Evolutionary conservation across 2,797 vertebrate genomes (phyloP).

Genomic region (Lates japonicus): DNA sequence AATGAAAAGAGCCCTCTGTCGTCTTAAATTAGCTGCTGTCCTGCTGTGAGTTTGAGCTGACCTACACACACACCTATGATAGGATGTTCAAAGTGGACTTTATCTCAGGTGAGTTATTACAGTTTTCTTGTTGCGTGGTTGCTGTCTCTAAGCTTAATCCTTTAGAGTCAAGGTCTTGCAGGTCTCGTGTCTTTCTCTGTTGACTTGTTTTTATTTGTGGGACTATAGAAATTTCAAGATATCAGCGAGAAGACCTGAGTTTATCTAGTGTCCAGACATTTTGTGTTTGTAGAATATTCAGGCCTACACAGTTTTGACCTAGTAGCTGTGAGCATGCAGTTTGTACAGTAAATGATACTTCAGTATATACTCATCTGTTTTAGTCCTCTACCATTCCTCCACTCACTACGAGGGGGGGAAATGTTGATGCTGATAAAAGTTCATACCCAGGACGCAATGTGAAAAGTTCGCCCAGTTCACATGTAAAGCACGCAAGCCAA

Average conservation of each 20-base stretch:
- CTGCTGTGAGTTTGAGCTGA: slow-evolving; percentile 79
- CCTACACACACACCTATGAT: slow-evolving; percentile 39
- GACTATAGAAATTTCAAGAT: background rate
- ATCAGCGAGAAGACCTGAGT: background rate
- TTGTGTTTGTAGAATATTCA: slow-evolving; percentile 24
- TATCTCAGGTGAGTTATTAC: slow-evolving; percentile 52
- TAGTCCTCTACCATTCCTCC: slow-evolving; percentile 11
- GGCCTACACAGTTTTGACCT: background rate
- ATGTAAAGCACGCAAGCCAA: slow-evolving; percentile 44
- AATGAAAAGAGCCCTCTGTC: slow-evolving; percentile 91
- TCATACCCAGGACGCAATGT: slow-evolving; percentile 40
- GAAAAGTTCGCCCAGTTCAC: slow-evolving; percentile 50
- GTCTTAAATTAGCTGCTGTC: slow-evolving; percentile 87
- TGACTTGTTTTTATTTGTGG: background rate
- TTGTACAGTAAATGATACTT: background rate
- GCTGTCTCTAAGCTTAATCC: slow-evolving; percentile 47
- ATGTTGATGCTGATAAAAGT: slow-evolving; percentile 32
- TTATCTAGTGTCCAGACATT: slow-evolving; percentile 5
- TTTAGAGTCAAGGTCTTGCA: slow-evolving; percentile 42
- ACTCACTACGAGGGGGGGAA: slow-evolving; percentile 2
- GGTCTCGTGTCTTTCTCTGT: slow-evolving; percentile 39
- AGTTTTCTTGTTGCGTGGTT: slow-evolving; percentile 24
- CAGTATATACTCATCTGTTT: background rate
- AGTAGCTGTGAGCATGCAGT: background rate
- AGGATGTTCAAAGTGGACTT: slow-evolving; percentile 56